Evolutionary conservation across 2,113 vertebrate genomes (phyloP).

Genomic region (Cyphomyrus discorhynchus): DNA sequence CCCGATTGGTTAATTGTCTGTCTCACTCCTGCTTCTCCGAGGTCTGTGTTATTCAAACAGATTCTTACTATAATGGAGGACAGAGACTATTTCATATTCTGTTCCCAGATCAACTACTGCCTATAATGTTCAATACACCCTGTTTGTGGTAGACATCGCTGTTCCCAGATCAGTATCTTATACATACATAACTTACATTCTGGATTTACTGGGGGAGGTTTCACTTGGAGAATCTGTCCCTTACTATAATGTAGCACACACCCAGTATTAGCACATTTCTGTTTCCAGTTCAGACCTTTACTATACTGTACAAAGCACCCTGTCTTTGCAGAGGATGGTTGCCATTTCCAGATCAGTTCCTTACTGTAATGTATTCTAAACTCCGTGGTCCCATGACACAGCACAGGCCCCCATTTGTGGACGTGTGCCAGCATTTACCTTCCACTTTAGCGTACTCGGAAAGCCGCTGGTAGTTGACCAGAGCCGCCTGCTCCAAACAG

Average conservation of each 20-base stretch:
- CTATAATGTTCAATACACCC: background rate
- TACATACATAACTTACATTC: background rate
- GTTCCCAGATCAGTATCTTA: background rate
- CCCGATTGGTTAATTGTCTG: no score
- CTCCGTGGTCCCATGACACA: background rate
- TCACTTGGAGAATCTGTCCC: background rate
- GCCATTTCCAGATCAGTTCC: background rate
- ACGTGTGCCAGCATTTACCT: constrained; percentile 67
- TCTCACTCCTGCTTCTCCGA: background rate
- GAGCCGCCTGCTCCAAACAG: constrained; percentile 94
- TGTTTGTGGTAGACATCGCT: background rate
- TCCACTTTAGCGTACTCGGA: constrained; percentile 98
- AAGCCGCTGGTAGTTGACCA: constrained; percentile 94
- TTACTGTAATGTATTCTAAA: background rate
- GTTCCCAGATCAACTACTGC: background rate
- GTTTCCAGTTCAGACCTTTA: background rate
- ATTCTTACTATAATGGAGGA: background rate
- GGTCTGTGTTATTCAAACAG: background rate
- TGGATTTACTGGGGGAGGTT: background rate
- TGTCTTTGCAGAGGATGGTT: background rate
- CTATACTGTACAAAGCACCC: background rate
- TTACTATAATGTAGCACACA: background rate
- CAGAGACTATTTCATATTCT: background rate
- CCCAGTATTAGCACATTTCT: background rate
- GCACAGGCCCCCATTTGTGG: background rate